Percentiles rank a stretch among this genome's conserved stretches.
phyloP scores from a whole-genome alignment of 2,113 vertebrate species.

The Shinisaurus crocodilurus region DNA sequence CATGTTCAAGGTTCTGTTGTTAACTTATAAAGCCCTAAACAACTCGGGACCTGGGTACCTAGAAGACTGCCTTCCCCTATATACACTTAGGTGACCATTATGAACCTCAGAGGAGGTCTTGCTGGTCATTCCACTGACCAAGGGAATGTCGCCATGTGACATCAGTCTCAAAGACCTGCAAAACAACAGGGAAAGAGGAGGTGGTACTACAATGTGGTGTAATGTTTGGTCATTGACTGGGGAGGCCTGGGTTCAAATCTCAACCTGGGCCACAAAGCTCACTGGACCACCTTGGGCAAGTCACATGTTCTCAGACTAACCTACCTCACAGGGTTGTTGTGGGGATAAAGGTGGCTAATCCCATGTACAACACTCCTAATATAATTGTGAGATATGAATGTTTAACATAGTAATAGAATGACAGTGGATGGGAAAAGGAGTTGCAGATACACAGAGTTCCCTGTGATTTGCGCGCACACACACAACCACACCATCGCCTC shows the following conservation, averaged over 20 bases:
- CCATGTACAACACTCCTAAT: neutral
- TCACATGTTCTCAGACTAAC: neutral
- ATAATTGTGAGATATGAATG: neutral
- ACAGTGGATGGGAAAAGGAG: neutral
- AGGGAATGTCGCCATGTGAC: no score
- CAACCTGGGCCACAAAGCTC: neutral
- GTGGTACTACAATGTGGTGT: neutral
- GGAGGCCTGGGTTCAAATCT: neutral
- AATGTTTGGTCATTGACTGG: neutral
- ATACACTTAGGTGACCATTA: no score
- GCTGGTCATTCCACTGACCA: no score
- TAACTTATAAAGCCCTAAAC: no score
- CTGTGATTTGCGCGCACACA: neutral
- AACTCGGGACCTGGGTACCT: no score
- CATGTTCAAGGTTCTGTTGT: no score
- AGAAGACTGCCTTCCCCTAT: no score
- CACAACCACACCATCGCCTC: slow-evolving; percentile 3
- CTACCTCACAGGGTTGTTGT: neutral
- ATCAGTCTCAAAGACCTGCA: neutral
- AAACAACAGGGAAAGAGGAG: slow-evolving; percentile 5
- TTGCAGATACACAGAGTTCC: neutral
- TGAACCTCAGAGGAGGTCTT: no score
- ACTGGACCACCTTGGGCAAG: no score
- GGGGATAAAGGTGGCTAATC: neutral
- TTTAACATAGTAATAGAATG: neutral